Evolutionary conservation across 2,797 vertebrate species (phyloP), one percentile per base, ranked within the genome.

Genomic region (Vultur gryphus): DNA sequence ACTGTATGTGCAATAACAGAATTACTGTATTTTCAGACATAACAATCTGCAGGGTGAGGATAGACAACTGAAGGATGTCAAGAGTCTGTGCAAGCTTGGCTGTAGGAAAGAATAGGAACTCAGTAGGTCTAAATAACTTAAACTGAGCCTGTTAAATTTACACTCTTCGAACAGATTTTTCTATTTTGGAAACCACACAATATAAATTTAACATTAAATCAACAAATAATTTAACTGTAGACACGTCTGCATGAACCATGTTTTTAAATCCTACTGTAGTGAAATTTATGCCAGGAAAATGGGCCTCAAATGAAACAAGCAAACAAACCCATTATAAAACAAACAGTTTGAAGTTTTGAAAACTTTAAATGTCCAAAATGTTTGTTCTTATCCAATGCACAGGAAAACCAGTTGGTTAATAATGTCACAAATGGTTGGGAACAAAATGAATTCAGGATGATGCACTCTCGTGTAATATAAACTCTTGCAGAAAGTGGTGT

Each of bases 351-450:
- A 90, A 72, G 66, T 90, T 94, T 90, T 92, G 71, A 59, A 79
- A 95, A 90, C 86, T 90, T 90, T 20, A 51, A 71, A 73, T 85
- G 55, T 89, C 44, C 41, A 75, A 75, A 89, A 43, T 85, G 55
- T 51, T 79, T 91, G 39, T 77, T 91, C 46, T 88, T 84, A 57
- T 16, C 41, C 85, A 91, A 21, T 80, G 71, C 64, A 70, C 66
- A 66, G 39, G 10, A 92, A 89, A 93, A 93, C 16, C 77, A 86
- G 65, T 95, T 96, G 92, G 69, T 81, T 94, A 91, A 87, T 93
- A 89, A 86, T 90, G 76, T 88, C 76, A 86, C 65, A 86, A 79
- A 65, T 84, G 72, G 35, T 51, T 90, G 28, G 72, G 52, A 95
- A 76, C 26, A 46, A 85, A 93, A 92, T 88, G 19, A 69, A n/a